phyloP scores from a whole-genome alignment of 2,888 invertebrate genomes.

The Tortricodes alternella region DNA sequence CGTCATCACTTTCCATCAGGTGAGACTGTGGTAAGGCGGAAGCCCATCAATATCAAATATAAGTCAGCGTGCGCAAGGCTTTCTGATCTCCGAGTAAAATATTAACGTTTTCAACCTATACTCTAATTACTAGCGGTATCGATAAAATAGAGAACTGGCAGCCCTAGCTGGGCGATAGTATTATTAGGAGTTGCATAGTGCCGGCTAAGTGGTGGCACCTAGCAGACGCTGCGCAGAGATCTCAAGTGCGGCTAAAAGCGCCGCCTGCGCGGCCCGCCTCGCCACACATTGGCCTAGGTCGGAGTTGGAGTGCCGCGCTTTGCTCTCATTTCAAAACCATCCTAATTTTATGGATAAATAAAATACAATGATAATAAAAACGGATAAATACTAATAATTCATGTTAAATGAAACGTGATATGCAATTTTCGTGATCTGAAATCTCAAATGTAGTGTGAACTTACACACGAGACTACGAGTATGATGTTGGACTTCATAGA shows the following conservation, averaged over 20 bases:
- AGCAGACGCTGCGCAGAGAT: constrained; percentile 38
- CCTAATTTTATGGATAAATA: neutral
- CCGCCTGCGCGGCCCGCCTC: constrained; percentile 34
- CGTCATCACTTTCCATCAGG: too few relatives aligned
- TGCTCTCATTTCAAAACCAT: neutral
- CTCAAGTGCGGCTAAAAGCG: constrained; percentile 62
- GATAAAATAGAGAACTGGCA: neutral
- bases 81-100: too few relatives aligned
- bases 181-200: constrained; percentile 32
- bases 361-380: neutral
- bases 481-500: too few relatives aligned
- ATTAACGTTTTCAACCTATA: too few relatives aligned
- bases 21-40: too few relatives aligned
- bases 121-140: neutral
- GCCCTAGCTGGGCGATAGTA: constrained; percentile 17
- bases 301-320: constrained; percentile 43
- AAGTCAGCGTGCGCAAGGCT: too few relatives aligned
- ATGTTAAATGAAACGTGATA: too few relatives aligned
- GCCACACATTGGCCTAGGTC: constrained; percentile 50
- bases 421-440: too few relatives aligned
- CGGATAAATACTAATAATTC: too few relatives aligned
- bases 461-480: too few relatives aligned
- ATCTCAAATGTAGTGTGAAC: too few relatives aligned
- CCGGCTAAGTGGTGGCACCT: constrained; percentile 35
- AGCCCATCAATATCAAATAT: too few relatives aligned